Evolutionary conservation across 2,113 vertebrate genomes (phyloP), one percentile per base, ranked within the genome.

Genomic region (Pachyramphus minor): DNA sequence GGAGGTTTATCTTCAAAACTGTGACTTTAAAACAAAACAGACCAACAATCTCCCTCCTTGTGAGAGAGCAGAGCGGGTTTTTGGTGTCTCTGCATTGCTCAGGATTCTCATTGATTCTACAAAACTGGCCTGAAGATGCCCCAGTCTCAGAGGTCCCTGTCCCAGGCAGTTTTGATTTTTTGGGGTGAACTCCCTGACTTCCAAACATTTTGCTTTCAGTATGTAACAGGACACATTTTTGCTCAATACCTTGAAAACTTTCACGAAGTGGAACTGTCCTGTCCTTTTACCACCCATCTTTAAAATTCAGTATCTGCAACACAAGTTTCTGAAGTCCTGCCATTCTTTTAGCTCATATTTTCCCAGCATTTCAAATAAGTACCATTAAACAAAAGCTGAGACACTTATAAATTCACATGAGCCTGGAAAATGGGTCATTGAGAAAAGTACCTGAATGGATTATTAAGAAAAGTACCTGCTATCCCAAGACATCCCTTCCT

Each of bases 21-120:
- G 0, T 39, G 64, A 41, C 9, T 84, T 69, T 42, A 21, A 64
- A 87, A 28, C 17, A 55, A 72, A 93, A 4, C 16, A 47, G 80
- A 50, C 8, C 23, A 59, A 23, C 24, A 56, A 3, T 11, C 4
- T 12, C 2, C 0, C 7, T 25, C 8, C 10, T 27, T 0, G 1
- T 19, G 56, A 49, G 19, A 25, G n/a, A 41, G 78, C 33, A 37
- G 39, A 88, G 14, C 37, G 28, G 42, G 45, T 2, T 44, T 23
- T 27, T 2, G 7, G 41, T 78, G 37, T 25, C 52, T 47, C 37
- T 85, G 72, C 31, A n/a, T 31, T 4, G 1, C 62, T 83, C 53
- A 49, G 62, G 76, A 41, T 8, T 16, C 25, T 52, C 50, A 52
- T 52, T 11, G 33, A 1, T 68, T 74, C 37, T 31, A 53, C 20